Base-by-base conservation (phyloP, 2,888 invertebrate species). In the Xanthorhoe designata region DNA sequence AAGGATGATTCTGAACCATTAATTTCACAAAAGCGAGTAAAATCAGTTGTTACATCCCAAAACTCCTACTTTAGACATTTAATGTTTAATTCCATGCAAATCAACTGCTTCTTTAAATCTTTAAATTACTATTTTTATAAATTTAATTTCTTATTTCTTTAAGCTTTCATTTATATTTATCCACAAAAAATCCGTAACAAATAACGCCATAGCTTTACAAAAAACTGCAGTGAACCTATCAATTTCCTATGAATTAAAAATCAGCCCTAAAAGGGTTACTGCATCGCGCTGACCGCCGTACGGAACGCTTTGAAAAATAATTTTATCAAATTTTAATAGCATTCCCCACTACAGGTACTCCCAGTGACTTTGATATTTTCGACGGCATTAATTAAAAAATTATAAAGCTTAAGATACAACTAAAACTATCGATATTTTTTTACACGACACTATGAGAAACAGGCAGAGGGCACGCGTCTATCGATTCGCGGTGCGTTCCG, bases 331-430 rank as follows among this genome's bases (percentile, higher is more conserved):
- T 81, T 84, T 86, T 85, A 89, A 89, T 86, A 87, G 82, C 87
- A 86, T 85, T 88, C 84, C 80, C 85, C 82, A 88, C 90, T 90
- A 90, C 85, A 67, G 81, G 83, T 78, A 78, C 79, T 79, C 76
- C 79, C 87, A 84, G 88, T 93, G 93, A 94, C 93, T 94, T 93
- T 92, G 92, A 93, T 93, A 92, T 94, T 94, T 93, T 89, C 88
- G 85, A 83, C 85, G 83, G 87, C 78, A 91, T 93, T 94, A 93
- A 94, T 94, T 94, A 94, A 94, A 94, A 94, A 94, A 92, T 90
- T 92, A 92, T 92, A 91, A 90, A 91, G 92, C 92, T 91, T 90
- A n/a, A n/a, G n/a, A n/a, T n/a, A n/a, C n/a, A n/a, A n/a, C n/a
- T n/a, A n/a, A n/a, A n/a, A n/a, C n/a, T 52, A 32, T 52, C 32